Evolutionary conservation across 2,113 vertebrate species (phyloP), one percentile per base, ranked within the genome.

Genomic region (Galemys pyrenaicus): DNA sequence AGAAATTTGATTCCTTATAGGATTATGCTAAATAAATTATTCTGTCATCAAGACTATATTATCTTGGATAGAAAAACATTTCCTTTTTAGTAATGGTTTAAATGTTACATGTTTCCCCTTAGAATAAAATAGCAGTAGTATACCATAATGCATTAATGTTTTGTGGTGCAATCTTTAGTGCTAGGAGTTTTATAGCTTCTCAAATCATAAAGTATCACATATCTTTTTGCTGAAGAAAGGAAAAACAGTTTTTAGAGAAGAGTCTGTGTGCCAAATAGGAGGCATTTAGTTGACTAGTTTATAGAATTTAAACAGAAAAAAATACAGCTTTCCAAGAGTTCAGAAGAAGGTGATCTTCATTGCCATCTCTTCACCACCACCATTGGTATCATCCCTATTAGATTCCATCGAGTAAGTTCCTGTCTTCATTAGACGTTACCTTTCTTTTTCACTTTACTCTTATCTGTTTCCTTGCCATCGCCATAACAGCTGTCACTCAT

Each of bases 31-130:
- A 95, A 20, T 60, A 58, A 39, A 56, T 60, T 78, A 74, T 87
- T 89, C 46, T 87, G 44, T 3, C 37, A 85, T 91, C 39, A 77
- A 39, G 87, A 68, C 24, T 81, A n/a, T 54, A 60, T 94, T 92
- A 81, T 67, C 26, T 94, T 79, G 46, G 39, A 6, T 67, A 68
- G 77, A 84, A 90, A 85, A 92, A 30, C 39, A 37, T 83, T 90
- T 77, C 24, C 49, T 73, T 87, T 85, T 19, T 79, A 35, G 41
- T 83, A 92, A 65, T 73, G 4, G 58, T 78, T 87, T 81, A 81
- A 58, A 77, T 82, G 82, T 91, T 92, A 87, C 20, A 46, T 89
- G 32, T 78, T 91, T 95, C 78, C 32, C 9, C 86, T 74, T 82
- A 91, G n/a, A n/a, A n/a, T n/a, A n/a, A n/a, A n/a, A n/a, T 24